Base-by-base conservation (phyloP, 2,797 vertebrate species). In the Paratrypauchen microcephalus region DNA sequence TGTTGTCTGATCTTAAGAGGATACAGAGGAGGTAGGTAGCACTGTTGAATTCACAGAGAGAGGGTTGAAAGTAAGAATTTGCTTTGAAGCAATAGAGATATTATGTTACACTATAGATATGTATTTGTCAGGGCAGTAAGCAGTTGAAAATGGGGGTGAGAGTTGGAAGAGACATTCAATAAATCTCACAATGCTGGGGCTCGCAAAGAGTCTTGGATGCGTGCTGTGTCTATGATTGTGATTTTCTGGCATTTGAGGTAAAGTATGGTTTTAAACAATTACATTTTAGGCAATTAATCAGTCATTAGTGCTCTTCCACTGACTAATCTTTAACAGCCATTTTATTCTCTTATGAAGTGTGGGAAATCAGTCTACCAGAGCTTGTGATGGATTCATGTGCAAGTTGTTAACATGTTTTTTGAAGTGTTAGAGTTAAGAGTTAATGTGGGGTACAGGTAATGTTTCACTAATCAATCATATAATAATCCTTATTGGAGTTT, bases 31-130 rank as follows among this genome's bases (percentile, higher is more conserved):
- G 47, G 13, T n/a, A 59, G 52, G 57, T 72, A 59, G 71, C 66
- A n/a, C 65, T 1, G 76, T 13, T 62, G 67, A 28, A 81, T 81
- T 15, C 62, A 71, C 48, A 2, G 1, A 58, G 58, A 69, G 71
- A 30, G 50, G 12, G 36, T 60, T 69, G 54, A 23, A 78, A 45
- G 41, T 15, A 13, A 45, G n/a, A n/a, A 45, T 45, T 45, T 3
- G 15, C 12, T 45, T 45, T 50, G 6, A 7, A 50, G 48, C 48
- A 50, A 50, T 8, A 50, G 6, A n/a, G 18, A 6, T 50, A 50
- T 6, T n/a, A n/a, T 50, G 6, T 50, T 50, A 50, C 2, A 48
- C 15, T 16, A 1, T 9, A 36, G 7, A 48, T 16, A 50, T 50
- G 18, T 8, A 50, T 50, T 50, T 50, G 19, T 50, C 18, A n/a